Evolutionary conservation across 1,140 invertebrate species (phyloP).

Genomic region (Eriocheir sinensis): DNA sequence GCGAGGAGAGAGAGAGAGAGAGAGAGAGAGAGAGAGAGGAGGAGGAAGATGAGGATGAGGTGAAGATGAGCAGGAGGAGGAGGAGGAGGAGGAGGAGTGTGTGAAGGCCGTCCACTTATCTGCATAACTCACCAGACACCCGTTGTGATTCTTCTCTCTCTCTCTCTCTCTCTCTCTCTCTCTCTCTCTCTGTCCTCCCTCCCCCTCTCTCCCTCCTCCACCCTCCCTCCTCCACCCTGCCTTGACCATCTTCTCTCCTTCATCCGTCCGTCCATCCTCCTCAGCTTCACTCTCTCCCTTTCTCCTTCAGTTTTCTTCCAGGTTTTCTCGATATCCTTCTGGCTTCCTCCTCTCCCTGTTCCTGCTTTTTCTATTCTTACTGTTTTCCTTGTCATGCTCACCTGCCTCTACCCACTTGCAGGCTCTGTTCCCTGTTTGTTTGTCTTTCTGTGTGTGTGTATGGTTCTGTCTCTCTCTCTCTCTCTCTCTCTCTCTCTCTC

Average conservation of each 20-base stretch:
- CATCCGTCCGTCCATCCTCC: no score
- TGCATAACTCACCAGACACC: neutral
- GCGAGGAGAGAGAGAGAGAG: neutral
- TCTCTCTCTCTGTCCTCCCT: neutral
- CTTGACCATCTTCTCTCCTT: no score
- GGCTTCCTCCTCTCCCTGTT: neutral
- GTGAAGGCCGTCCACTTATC: conserved; percentile 20
- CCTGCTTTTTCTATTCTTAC: neutral
- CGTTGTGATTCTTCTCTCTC: neutral
- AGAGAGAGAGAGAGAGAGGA: neutral
- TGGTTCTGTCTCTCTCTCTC: neutral
- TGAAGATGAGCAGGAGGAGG: neutral
- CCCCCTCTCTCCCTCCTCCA: neutral
- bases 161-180: neutral
- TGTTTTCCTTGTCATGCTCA: neutral
- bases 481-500: neutral
- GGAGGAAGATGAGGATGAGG: neutral
- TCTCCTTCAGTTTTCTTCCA: no score
- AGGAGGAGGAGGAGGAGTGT: neutral
- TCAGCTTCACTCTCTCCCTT: no score
- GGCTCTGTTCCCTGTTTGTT: no score
- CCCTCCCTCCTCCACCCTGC: no score
- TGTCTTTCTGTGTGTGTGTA: no score
- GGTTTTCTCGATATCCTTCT: no score
- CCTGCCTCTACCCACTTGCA: neutral